A percentile compares a stretch with the other conserved stretches of the same genome.
These are phyloP conservation scores for Thelaira solivaga DNA, from an alignment of 2,888 invertebrate species.

Conservation along the genomic window DNA sequence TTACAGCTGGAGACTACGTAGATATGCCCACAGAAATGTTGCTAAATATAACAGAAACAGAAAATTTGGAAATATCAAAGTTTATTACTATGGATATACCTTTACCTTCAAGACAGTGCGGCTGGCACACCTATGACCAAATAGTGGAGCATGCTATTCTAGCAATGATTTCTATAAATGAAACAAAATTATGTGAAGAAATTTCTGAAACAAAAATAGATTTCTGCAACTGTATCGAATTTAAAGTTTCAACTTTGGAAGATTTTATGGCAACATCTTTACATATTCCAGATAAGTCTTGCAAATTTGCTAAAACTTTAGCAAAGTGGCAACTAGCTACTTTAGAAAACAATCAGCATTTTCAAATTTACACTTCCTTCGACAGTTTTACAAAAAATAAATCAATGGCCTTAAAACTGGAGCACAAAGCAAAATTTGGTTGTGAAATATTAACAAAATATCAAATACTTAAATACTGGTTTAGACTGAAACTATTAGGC, in stretches of 20 bases:
- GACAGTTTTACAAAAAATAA: neutral
- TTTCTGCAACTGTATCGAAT: neutral
- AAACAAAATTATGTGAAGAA: constrained; percentile 11
- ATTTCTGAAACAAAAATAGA: neutral
- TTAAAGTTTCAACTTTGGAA: constrained; percentile 37
- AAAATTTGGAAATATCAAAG: constrained; percentile 34
- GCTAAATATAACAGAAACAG: constrained; percentile 56
- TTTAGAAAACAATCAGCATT: neutral
- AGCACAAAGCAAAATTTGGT: constrained; percentile 72
- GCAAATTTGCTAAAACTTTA: constrained; percentile 62
- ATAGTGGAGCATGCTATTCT: constrained; percentile 64
- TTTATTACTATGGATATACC: constrained; percentile 68
- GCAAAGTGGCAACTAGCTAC: constrained; percentile 66
- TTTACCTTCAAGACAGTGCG: constrained; percentile 69
- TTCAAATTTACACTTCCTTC: constrained; percentile 63
- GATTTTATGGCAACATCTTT: constrained; percentile 51
- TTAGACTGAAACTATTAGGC: constrained; percentile 67
- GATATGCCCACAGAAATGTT: constrained; percentile 71
- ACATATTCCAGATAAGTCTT: neutral
- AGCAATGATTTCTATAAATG: constrained; percentile 45
- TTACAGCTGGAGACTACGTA: constrained; percentile 67
- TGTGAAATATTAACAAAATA: constrained; percentile 72
- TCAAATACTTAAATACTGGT: constrained; percentile 70
- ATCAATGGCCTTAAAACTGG: constrained; percentile 68
- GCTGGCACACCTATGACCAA: constrained; percentile 70